Evolutionary conservation across 2,797 vertebrate genomes (phyloP).

Genomic region (Pseudomugil tenellus): DNA sequence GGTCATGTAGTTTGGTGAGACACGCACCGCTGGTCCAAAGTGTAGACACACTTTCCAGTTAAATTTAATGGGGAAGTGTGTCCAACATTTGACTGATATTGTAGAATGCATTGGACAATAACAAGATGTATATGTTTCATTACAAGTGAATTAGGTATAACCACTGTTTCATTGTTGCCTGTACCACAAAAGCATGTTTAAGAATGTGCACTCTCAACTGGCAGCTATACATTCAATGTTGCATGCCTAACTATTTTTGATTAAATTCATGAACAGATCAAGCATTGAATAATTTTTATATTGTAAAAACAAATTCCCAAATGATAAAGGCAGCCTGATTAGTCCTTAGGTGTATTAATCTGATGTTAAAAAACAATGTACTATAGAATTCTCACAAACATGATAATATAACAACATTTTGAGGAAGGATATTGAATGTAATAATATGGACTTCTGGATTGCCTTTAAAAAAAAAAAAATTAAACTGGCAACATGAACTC

Average conservation of each 20-base stretch:
- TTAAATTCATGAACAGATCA: background rate
- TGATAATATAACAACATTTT: background rate
- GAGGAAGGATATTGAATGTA: background rate
- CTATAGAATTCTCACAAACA: background rate
- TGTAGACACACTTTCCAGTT: too few species aligned
- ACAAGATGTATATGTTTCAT: conserved; percentile 10
- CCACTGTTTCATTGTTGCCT: conserved; percentile 30
- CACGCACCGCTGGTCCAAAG: background rate
- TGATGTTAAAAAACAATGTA: too few species aligned
- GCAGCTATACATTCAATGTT: conserved; percentile 4
- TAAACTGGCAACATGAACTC: conserved; percentile 1
- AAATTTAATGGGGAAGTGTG: too few species aligned
- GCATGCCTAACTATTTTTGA: conserved; percentile 3
- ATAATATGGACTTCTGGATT: background rate
- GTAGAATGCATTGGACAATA: conserved; percentile 9
- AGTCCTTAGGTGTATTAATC: background rate
- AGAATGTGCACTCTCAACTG: background rate
- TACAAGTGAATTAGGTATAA: conserved; percentile 9
- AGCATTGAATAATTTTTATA: too few species aligned
- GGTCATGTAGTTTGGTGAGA: conserved; percentile 1
- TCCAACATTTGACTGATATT: too few species aligned
- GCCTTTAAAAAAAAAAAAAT: too few species aligned
- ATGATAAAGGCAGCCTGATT: background rate
- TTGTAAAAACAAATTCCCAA: background rate
- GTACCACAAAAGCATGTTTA: conserved; percentile 17